Evolutionary conservation across 2,888 invertebrate genomes (phyloP), one percentile per base, ranked within the genome.

Genomic region (Scaptomyza cyrtandrae): DNA sequence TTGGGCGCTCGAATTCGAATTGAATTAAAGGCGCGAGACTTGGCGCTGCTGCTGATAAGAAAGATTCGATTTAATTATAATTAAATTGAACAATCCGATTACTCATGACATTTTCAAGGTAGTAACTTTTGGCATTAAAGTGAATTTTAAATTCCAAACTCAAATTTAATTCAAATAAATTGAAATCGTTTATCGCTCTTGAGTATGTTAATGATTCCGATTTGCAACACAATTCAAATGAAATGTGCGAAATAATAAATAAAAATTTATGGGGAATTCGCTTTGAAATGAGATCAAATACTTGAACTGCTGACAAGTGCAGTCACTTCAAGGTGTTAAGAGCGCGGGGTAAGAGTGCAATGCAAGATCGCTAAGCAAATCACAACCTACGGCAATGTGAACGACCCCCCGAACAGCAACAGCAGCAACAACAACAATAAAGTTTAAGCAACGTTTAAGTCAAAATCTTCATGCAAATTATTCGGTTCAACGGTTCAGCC

Each of bases 301-400:
- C 7, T 35, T 45, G 44, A 16, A n/a, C 31, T 45, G 24, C 49
- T 50, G 19, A 63, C 63, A 63, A 63, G 63, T 63, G 62, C 33
- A 16, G 6, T 6, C 13, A 14, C 14, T 35, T 27, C 6, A 5
- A 4, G 16, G 31, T 7, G 31, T 11, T 7, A 10, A 19, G 7
- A 19, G 5, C 0, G 10, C 10, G 4, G 10, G 10, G 6, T 11
- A 10, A 6, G 5, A 39, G 39, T 39, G 27, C 14, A 5, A 39
- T 39, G 27, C 14, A 5, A 39, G 41, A 33, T 37, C 43, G 69
- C 43, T 31, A 19, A 56, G 44, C 43, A 54, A 65, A 56, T 49
- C 59, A 35, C 67, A 85, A 88, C 88, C 75, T 78, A 78, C 71
- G 88, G 80, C 75, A 78, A 78, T 74, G 85, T 86, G 84, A 86